Evolutionary conservation across 2,113 vertebrate genomes (phyloP).

Genomic region (Heloderma charlesbogerti): DNA sequence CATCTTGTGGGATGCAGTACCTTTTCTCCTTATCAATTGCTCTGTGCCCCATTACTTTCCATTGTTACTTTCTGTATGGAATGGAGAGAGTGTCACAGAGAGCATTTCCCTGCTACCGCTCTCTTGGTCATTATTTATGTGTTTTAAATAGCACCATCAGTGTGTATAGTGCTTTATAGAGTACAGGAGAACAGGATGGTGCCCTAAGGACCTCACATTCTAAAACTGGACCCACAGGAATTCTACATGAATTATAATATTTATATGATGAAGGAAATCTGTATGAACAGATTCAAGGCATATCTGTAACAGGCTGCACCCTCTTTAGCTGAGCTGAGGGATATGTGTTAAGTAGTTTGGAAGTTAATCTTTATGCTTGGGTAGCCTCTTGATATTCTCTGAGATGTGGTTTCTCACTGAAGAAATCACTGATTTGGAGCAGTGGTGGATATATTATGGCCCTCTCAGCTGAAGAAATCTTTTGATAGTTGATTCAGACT

Average conservation of each 20-base stretch:
- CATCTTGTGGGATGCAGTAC: neutral
- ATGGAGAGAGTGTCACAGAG: neutral
- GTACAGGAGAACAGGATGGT: neutral
- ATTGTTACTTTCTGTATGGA: neutral
- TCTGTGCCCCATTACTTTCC: neutral
- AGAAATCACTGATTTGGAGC: constrained; percentile 34
- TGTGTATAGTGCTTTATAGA: neutral
- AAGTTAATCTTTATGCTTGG: neutral
- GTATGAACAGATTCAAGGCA: neutral
- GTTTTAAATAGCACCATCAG: neutral
- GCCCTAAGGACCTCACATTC: neutral
- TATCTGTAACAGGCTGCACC: neutral
- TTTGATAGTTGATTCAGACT: neutral
- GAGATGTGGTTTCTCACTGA: constrained; percentile 9
- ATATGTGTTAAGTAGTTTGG: neutral
- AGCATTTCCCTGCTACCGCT: neutral
- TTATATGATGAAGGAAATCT: neutral
- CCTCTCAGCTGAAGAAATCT: neutral
- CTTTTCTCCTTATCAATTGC: neutral
- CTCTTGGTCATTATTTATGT: neutral
- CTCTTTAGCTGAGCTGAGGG: neutral
- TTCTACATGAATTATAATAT: neutral
- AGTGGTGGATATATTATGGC: neutral
- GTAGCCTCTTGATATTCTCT: constrained; percentile 23
- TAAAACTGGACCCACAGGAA: neutral